phyloP scores from a whole-genome alignment of 2,113 vertebrate genomes.

The Barbus barbus region DNA sequence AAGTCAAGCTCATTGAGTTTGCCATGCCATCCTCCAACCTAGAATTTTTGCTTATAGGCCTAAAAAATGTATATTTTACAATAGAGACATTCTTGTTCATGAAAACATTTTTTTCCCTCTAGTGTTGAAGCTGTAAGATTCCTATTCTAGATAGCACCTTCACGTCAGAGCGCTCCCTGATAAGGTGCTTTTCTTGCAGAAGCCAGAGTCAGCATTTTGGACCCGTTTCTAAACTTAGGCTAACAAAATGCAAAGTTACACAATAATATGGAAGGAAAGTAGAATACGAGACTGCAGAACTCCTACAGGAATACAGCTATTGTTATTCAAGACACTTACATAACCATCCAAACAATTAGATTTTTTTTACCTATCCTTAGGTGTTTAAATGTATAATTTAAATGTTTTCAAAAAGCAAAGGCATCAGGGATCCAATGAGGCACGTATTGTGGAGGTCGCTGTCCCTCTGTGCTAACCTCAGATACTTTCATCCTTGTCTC shows the following conservation, averaged over 20 bases:
- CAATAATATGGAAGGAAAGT: slow-evolving; percentile 54
- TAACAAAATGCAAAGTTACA: slow-evolving; percentile 67
- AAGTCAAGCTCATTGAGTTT: neutral
- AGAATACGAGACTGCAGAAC: slow-evolving; percentile 23
- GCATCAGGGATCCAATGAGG: slow-evolving; percentile 12
- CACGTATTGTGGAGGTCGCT: neutral
- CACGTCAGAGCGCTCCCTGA: slow-evolving; percentile 70
- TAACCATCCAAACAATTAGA: slow-evolving; percentile 27
- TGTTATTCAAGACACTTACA: slow-evolving; percentile 23
- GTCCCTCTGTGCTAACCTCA: slow-evolving; percentile 1
- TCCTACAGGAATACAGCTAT: slow-evolving; percentile 45
- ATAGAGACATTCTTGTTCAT: slow-evolving; percentile 56
- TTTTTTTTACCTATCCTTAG: slow-evolving; percentile 23
- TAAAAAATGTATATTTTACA: slow-evolving; percentile 81
- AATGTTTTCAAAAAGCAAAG: slow-evolving; percentile 26
- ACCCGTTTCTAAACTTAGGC: slow-evolving; percentile 64
- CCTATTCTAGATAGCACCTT: slow-evolving; percentile 64
- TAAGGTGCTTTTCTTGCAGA: slow-evolving; percentile 75
- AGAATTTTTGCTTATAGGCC: slow-evolving; percentile 75
- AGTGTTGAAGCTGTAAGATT: slow-evolving; percentile 55
- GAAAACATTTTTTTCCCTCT: slow-evolving; percentile 67
- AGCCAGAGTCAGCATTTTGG: slow-evolving; percentile 73
- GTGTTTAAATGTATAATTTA: slow-evolving; percentile 18
- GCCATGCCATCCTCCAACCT: neutral
- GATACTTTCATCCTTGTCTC: neutral